Evolutionary conservation across 2,113 vertebrate species (phyloP), one percentile per base, ranked within the genome.

Genomic region (Edolisoma coerulescens): DNA sequence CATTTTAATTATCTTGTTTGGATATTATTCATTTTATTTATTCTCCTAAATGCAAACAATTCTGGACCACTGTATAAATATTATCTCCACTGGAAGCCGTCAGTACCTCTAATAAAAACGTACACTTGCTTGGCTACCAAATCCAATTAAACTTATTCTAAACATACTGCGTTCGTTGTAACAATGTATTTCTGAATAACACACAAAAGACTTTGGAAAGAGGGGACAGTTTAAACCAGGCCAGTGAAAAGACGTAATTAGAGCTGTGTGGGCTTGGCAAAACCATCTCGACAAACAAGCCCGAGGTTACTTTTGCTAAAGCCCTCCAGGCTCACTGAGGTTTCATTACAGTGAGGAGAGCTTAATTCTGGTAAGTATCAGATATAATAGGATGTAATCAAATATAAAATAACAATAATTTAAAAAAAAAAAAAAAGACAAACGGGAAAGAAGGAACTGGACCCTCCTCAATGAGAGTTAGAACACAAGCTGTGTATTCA

Each of bases 1-100:
- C 97, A 96, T 97, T 96, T 97, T 97, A 96, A 97, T 97, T 97
- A 98, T 97, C 96, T 93, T 97, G 97, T 98, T 98, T 98, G 74
- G 95, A 95, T 97, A 97, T 97, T 97, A 93, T 95, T 97, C 95
- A 91, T 97, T 97, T 97, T 98, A 98, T 98, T 98, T 97, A 98
- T 97, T 96, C 97, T 96, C 92, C 83, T 86, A 92, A 97, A 95
- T 78, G 92, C 96, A 98, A 98, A 98, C 96, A 98, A 65, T 71
- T 69, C 78, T 86, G 91, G 56, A 47, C 89, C 39, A 61, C 95
- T 97, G 91, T 96, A 93, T 97, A 98, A 98, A 98, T 97, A 97
- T 98, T 97, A 97, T 97, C 97, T 93, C 96, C 96, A 76, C 68
- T 97, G 96, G 96, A 97, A 97, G 97, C 65, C 97, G 93, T 93